Percentiles rank a stretch among this genome's conserved stretches.
Conservation (phyloP, 1,140 invertebrate genomes). For the Medauroidea extradentata region DNA sequence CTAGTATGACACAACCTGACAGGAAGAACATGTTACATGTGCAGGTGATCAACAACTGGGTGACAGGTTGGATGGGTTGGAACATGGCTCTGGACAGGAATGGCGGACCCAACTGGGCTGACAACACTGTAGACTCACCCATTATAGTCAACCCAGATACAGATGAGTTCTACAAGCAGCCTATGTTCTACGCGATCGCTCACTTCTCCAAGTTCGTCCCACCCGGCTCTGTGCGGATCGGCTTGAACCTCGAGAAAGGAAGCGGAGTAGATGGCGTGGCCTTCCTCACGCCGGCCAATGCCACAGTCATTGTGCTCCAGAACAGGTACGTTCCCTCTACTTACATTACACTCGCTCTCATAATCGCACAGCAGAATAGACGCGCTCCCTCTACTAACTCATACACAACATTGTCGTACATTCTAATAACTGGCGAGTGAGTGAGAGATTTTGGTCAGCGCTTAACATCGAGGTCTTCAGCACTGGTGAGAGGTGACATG, state of each 20-base stretch:
- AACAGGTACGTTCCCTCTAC: slow-evolving; percentile 37
- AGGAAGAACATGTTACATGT: too few species aligned
- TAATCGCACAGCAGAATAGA: too few species aligned
- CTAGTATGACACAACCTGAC: too few species aligned
- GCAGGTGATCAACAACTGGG: slow-evolving; percentile 22
- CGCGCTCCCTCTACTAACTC: too few species aligned
- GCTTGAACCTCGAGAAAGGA: slow-evolving; percentile 3
- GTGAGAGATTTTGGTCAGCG: too few species aligned
- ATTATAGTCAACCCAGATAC: slow-evolving; percentile 64
- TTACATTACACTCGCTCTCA: too few species aligned
- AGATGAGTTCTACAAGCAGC: slow-evolving; percentile 80
- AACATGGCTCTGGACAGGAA: slow-evolving; percentile 72
- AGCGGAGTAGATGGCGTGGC: slow-evolving; percentile 29
- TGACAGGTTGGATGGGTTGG: slow-evolving; percentile 82
- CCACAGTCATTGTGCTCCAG: slow-evolving; percentile 39
- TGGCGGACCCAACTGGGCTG: slow-evolving; percentile 78
- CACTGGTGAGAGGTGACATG: too few species aligned
- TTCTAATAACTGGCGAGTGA: too few species aligned
- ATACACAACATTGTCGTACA: too few species aligned
- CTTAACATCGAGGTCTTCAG: too few species aligned
- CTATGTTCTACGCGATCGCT: slow-evolving; percentile 80
- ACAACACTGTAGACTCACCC: slow-evolving; percentile 72
- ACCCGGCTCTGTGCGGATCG: slow-evolving; percentile 51
- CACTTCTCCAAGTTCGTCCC: slow-evolving; percentile 83
- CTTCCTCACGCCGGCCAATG: slow-evolving; percentile 41